Conservation (phyloP, 1,140 invertebrate genomes). For the Philotrypesis tridentata region DNA sequence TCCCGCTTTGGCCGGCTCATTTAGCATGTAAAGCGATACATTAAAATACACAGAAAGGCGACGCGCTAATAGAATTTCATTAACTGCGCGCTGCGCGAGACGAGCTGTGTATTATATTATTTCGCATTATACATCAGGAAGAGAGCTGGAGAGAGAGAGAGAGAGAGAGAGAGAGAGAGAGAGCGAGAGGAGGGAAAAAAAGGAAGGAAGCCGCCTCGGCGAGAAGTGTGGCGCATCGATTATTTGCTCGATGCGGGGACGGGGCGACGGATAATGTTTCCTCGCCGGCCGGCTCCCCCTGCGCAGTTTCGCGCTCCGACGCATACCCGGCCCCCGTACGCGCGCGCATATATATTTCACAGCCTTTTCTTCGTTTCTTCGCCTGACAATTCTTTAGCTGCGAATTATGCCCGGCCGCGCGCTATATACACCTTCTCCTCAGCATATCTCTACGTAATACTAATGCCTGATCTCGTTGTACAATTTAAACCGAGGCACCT, state of each 20-base stretch:
- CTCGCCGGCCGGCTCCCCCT: neutral
- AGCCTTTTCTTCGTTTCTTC: conserved; percentile 44
- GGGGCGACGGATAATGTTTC: neutral
- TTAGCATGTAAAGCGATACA: conserved; percentile 40
- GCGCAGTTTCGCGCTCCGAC: conserved; percentile 19
- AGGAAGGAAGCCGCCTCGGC: neutral
- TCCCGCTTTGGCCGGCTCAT: neutral
- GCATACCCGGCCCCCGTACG: conserved; percentile 7
- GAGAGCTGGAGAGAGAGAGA: too few species aligned
- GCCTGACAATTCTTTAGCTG: conserved; percentile 47
- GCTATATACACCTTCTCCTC: conserved; percentile 41
- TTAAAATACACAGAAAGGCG: conserved; percentile 15
- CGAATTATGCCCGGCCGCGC: conserved; percentile 45
- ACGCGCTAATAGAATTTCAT: conserved; percentile 25
- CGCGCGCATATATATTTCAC: conserved; percentile 47
- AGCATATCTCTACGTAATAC: conserved; percentile 46
- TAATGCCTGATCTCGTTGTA: too few species aligned
- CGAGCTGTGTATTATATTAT: too few species aligned
- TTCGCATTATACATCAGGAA: too few species aligned
- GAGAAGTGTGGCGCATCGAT: conserved; percentile 18
- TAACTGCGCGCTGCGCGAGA: neutral
- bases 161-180: neutral
- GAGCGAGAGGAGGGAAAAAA: neutral
- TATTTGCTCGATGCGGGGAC: neutral
- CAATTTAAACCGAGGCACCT: too few species aligned